Evolutionary conservation across 2,113 vertebrate species (phyloP), one percentile per base, ranked within the genome.

Genomic region (Craseonycteris thonglongyai): DNA sequence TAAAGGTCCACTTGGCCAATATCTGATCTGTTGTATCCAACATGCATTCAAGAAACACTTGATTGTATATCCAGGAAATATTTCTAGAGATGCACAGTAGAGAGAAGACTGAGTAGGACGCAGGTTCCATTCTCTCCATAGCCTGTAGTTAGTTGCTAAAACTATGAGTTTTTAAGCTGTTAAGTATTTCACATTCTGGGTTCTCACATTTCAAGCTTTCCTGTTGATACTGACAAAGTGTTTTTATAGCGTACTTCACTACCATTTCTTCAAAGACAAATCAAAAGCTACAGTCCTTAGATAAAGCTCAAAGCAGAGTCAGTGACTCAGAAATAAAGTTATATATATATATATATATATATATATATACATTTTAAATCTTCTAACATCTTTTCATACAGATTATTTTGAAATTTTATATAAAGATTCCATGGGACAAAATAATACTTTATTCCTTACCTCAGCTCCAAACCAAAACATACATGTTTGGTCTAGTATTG

Each of bases 291-390:
- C 5, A 22, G 7, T 59, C 45, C 82, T 97, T 96, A 95, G 91
- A 97, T 92, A 71, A 97, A 93, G 45, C 81, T 96, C 91, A 91
- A 95, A 97, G 94, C 26, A 92, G 61, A 94, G n/a, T 83, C 63
- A 75, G 74, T 89, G 68, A 88, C 86, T 95, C 65, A 24, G 68
- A 72, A 90, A 58, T 85, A 28, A 80, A 94, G 45, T 90, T n/a
- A 8, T 10, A 19, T 63, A 59, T 85, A 56, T 42, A 30, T 59
- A 3, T 18, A 7, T 58, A 7, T 58, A 63, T 63, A 63, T 63
- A 63, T 0, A 35, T 35, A 6, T 6, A 21, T 68, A 42, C 40
- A 21, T 65, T 61, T 47, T 58, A 12, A 80, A 75, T 84, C 26
- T 86, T 33, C 2, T 21, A 94, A 81, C 19, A 19, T 61, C 69